phyloP scores from a whole-genome alignment of 1,140 invertebrate species.

The Octopus sinensis region DNA sequence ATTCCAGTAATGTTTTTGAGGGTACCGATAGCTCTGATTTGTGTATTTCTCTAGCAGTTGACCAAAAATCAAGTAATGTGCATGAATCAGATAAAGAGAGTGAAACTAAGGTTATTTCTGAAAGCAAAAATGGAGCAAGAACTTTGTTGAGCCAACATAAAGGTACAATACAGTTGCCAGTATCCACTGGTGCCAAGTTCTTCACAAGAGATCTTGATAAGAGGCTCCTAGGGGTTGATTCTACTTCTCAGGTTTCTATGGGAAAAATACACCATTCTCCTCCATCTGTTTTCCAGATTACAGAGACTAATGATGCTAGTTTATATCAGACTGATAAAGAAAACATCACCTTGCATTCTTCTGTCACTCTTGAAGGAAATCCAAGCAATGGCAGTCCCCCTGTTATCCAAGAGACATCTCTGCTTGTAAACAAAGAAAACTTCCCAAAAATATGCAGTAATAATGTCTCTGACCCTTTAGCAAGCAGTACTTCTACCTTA shows the following conservation, averaged over 20 bases:
- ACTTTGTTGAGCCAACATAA: background rate
- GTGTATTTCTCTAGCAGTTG: background rate
- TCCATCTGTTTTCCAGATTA: constrained; percentile 13
- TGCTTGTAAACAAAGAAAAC: too few relatives aligned
- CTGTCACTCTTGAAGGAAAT: too few relatives aligned
- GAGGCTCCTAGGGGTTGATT: constrained; percentile 38
- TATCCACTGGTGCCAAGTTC: background rate
- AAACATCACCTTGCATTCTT: too few relatives aligned
- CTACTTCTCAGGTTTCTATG: constrained; percentile 20
- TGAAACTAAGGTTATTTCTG: background rate
- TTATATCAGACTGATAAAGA: too few relatives aligned
- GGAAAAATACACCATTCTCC: constrained; percentile 33
- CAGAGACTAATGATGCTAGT: too few relatives aligned
- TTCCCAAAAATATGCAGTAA: too few relatives aligned
- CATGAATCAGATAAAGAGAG: background rate
- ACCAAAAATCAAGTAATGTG: background rate
- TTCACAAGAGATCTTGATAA: constrained; percentile 27
- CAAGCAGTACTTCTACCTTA: too few relatives aligned
- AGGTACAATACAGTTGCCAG: background rate
- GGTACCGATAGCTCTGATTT: background rate
- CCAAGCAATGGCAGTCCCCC: too few relatives aligned
- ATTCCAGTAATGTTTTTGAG: background rate
- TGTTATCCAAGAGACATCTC: too few relatives aligned
- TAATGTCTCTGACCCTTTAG: too few relatives aligned
- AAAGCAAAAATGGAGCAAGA: background rate